These are phyloP conservation scores for Ochotona curzoniae DNA, from an alignment of 2,113 vertebrate genomes.

Conservation along the genomic window DNA sequence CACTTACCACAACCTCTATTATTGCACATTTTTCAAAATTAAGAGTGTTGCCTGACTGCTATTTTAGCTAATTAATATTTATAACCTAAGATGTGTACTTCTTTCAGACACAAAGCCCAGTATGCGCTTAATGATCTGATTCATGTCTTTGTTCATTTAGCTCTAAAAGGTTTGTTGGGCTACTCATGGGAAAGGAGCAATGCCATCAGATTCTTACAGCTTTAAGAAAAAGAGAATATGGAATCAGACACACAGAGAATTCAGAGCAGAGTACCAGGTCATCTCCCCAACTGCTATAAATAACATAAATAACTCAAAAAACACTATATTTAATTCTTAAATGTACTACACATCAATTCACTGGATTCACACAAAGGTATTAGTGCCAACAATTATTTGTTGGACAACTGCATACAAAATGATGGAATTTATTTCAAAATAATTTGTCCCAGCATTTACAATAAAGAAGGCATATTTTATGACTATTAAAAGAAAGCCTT, in stretches of 20 bases:
- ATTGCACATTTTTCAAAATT: slow-evolving; percentile 65
- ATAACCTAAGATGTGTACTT: slow-evolving; percentile 50
- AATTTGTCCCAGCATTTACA: background rate
- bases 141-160: slow-evolving; percentile 45
- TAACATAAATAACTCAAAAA: background rate
- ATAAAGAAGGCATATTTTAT: background rate
- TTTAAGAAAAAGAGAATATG: slow-evolving; percentile 20
- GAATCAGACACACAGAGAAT: background rate
- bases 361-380: slow-evolving; percentile 42
- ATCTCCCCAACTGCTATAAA: background rate
- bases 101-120: slow-evolving; percentile 33
- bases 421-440: slow-evolving; percentile 32
- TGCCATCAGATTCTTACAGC: background rate
- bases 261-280: background rate
- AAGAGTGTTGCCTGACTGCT: slow-evolving; percentile 32
- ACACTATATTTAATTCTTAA: slow-evolving; percentile 19
- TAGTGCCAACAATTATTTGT: slow-evolving; percentile 44
- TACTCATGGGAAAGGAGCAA: background rate
- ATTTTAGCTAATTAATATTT: slow-evolving; percentile 68
- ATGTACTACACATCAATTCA: background rate
- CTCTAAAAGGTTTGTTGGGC: background rate
- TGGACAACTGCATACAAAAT: background rate
- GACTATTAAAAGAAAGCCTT: background rate
- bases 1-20: background rate
- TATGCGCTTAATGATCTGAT: slow-evolving; percentile 48